Percentiles rank a stretch among this genome's conserved stretches.
These are phyloP conservation scores for Origma solitaria DNA, from an alignment of 2,113 vertebrate species.

Conservation along the genomic window DNA sequence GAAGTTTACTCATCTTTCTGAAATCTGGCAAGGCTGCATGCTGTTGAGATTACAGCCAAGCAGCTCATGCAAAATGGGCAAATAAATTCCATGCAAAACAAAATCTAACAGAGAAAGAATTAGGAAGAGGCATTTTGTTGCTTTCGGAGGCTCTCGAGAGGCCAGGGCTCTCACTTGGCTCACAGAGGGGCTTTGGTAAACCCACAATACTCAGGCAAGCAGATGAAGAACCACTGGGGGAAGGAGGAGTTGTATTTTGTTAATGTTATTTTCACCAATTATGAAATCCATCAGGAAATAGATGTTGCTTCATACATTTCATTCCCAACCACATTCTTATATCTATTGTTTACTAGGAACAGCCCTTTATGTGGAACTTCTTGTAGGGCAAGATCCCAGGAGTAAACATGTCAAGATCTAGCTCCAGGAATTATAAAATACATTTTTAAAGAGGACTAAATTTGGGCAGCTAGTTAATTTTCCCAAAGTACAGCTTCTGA, in stretches of 20 bases:
- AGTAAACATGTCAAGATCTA: neutral
- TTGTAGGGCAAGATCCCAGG: neutral
- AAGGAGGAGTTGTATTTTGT: neutral
- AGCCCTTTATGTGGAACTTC: neutral
- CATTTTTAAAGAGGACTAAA: neutral
- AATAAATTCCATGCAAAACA: constrained; percentile 58
- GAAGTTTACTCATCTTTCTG: constrained; percentile 82
- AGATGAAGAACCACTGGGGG: neutral
- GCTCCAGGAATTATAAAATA: neutral
- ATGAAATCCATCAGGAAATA: constrained; percentile 1
- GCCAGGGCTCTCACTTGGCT: neutral
- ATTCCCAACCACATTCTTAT: neutral
- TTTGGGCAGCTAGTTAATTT: neutral
- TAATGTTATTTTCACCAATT: neutral
- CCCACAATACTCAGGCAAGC: neutral
- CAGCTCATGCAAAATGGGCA: constrained; percentile 48
- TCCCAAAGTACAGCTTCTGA: neutral
- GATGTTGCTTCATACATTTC: neutral
- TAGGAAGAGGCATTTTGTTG: constrained; percentile 17
- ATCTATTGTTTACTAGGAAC: neutral
- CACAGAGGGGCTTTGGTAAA: neutral
- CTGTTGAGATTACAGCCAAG: constrained; percentile 77
- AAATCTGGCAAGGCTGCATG: constrained; percentile 73
- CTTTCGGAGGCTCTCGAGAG: neutral
- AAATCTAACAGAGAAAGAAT: constrained; percentile 36